A percentile compares a stretch with the other conserved stretches of the same genome.
Conservation (phyloP, 2,888 invertebrate genomes). For the Azorinus chamasolen region DNA sequence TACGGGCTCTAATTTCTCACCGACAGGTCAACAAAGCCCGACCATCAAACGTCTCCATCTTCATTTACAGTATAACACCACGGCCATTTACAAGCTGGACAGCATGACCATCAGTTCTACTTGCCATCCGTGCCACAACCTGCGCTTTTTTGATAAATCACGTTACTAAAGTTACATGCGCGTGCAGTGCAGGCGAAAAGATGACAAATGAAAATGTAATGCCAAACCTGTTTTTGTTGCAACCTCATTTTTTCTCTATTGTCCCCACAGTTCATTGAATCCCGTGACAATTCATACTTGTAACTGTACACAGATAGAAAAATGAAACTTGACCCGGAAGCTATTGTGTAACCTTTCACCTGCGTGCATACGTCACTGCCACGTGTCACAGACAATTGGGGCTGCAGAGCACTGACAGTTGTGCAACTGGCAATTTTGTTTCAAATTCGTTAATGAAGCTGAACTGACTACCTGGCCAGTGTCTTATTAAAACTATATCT, state of each 20-base stretch:
- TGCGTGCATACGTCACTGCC: slow-evolving; percentile 60
- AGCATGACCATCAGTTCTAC: too few relatives aligned
- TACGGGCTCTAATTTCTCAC: slow-evolving; percentile 39
- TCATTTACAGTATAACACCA: too few relatives aligned
- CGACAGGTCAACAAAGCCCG: too few relatives aligned
- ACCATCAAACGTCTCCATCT: too few relatives aligned
- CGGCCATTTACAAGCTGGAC: too few relatives aligned
- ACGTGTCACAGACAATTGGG: slow-evolving; percentile 50
- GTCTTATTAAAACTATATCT: slow-evolving; percentile 6
- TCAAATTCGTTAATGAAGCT: slow-evolving; percentile 2
- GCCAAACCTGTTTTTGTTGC: not conserved
- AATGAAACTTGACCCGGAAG: slow-evolving; percentile 19
- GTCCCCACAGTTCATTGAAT: too few relatives aligned
- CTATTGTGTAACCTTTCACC: slow-evolving; percentile 57
- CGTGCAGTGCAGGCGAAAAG: slow-evolving; percentile 1
- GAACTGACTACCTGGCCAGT: not conserved
- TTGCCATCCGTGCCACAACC: too few relatives aligned
- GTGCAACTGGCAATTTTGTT: not conserved
- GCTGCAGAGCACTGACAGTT: slow-evolving; percentile 16
- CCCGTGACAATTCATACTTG: too few relatives aligned
- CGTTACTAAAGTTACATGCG: not conserved
- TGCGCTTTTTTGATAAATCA: slow-evolving; percentile 13
- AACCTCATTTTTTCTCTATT: too few relatives aligned
- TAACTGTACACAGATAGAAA: not conserved
- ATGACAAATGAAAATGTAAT: slow-evolving; percentile 3